Conservation (phyloP, 1,140 invertebrate genomes). For the Drosophila orena region DNA sequence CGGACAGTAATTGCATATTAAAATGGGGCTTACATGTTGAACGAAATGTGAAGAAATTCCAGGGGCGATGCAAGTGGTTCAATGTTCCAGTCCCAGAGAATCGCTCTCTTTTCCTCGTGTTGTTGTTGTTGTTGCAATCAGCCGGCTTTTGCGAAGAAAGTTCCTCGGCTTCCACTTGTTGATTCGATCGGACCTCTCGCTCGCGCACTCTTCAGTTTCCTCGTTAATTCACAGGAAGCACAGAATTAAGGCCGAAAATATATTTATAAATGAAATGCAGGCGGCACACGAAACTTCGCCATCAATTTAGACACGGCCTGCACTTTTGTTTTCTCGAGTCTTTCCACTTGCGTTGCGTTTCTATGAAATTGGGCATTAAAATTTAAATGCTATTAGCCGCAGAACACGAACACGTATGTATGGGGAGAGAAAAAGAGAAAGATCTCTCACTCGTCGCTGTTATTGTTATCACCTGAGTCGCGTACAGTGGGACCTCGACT, state of each 20-base stretch:
- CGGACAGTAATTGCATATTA: constrained; percentile 79
- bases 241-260: constrained; percentile 65
- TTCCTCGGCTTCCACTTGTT: constrained; percentile 70
- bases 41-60: constrained; percentile 32
- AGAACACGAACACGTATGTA: constrained; percentile 42
- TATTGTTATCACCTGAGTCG: constrained; percentile 59
- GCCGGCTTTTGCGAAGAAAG: constrained; percentile 77
- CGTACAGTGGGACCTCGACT: constrained; percentile 24
- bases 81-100: constrained; percentile 14
- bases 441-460: constrained; percentile 29
- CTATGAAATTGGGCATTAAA: constrained; percentile 57
- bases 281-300: constrained; percentile 42
- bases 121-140: constrained; percentile 10
- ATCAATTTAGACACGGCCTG: constrained; percentile 42
- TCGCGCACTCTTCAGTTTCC: constrained; percentile 29
- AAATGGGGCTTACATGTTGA: constrained; percentile 46
- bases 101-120: constrained; percentile 1
- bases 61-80: constrained; percentile 3
- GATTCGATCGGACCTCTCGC: constrained; percentile 59
- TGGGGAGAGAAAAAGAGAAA: constrained; percentile 12
- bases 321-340: constrained; percentile 63
- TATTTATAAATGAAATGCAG: constrained; percentile 45
- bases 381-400: constrained; percentile 50
- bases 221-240: constrained; percentile 70
- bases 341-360: constrained; percentile 47